Conservation (phyloP, 1,140 invertebrate genomes). For the Idris sp. region DNA sequence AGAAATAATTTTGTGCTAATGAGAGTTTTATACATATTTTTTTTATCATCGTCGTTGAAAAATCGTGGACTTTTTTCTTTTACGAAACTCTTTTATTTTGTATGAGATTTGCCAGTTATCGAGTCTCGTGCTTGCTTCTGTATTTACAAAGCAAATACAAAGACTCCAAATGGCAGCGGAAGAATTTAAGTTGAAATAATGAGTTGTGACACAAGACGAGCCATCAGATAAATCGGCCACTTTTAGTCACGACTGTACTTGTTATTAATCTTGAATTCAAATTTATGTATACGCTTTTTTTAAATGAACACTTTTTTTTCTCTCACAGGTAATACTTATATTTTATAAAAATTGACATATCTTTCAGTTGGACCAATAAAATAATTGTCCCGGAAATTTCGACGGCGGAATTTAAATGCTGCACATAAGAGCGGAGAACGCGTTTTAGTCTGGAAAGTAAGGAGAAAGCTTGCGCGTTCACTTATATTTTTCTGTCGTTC, state of each 20-base stretch:
- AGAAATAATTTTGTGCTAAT: too few relatives aligned
- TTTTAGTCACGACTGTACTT: constrained; percentile 3
- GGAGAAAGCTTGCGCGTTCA: constrained; percentile 46
- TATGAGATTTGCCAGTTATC: constrained; percentile 1
- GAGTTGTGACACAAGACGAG: constrained; percentile 26
- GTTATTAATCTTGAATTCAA: constrained; percentile 11
- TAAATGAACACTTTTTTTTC: too few relatives aligned
- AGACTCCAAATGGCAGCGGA: constrained; percentile 48
- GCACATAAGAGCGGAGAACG: constrained; percentile 20
- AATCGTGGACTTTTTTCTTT: too few relatives aligned
- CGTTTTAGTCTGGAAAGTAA: constrained; percentile 50
- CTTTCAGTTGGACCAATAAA: constrained; percentile 12
- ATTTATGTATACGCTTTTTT: too few relatives aligned
- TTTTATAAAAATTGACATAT: too few relatives aligned
- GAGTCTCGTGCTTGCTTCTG: constrained; percentile 6
- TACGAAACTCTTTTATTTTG: neutral
- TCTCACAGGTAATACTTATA: too few relatives aligned
- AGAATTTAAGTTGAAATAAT: constrained; percentile 61
- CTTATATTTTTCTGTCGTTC: constrained; percentile 43
- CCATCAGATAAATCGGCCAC: constrained; percentile 1
- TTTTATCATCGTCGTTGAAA: too few relatives aligned
- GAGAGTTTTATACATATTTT: too few relatives aligned
- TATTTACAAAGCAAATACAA: constrained; percentile 59
- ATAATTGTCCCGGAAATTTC: constrained; percentile 33
- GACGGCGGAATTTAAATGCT: constrained; percentile 26